phyloP scores from a whole-genome alignment of 2,888 invertebrate genomes.

The Chrysodeixis includens region DNA sequence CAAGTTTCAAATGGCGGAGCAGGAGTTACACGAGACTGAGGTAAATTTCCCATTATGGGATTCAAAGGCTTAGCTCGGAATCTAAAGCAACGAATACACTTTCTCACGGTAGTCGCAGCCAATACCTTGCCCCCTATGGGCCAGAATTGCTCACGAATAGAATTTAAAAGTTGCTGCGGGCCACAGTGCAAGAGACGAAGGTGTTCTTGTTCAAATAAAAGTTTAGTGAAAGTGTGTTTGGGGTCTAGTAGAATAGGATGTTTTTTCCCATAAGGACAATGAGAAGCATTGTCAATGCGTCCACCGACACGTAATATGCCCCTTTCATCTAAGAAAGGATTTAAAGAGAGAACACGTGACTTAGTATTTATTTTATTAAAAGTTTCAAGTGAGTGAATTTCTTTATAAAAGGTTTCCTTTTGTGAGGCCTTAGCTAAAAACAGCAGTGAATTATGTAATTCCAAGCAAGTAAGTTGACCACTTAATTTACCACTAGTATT shows the following conservation, averaged over 20 bases:
- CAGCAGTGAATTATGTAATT: not conserved
- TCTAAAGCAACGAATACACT: not conserved
- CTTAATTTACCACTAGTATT: not conserved
- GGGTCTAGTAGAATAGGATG: too few relatives aligned
- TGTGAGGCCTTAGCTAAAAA: not conserved
- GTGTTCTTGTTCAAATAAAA: slow-evolving; percentile 10
- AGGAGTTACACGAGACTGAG: too few relatives aligned
- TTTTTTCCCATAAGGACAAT: slow-evolving; percentile 3
- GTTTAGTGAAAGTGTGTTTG: slow-evolving; percentile 11
- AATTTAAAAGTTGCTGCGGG: slow-evolving; percentile 13
- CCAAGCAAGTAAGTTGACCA: not conserved
- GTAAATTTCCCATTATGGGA: too few relatives aligned
- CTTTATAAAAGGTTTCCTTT: too few relatives aligned
- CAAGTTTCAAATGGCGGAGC: too few relatives aligned
- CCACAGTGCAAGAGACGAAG: slow-evolving; percentile 18
- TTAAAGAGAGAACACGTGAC: not conserved
- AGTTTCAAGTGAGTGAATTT: not conserved
- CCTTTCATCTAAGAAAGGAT: not conserved
- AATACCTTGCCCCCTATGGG: not conserved
- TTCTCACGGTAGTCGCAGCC: not conserved
- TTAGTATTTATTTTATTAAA: not conserved
- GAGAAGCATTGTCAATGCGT: too few relatives aligned
- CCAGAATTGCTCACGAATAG: not conserved
- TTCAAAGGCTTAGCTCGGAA: too few relatives aligned
- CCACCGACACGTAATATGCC: too few relatives aligned